A percentile compares a stretch with the other conserved stretches of the same genome.
These are phyloP conservation scores for Hemiprocne comata DNA, from an alignment of 2,113 vertebrate species.

Conservation along the genomic window DNA sequence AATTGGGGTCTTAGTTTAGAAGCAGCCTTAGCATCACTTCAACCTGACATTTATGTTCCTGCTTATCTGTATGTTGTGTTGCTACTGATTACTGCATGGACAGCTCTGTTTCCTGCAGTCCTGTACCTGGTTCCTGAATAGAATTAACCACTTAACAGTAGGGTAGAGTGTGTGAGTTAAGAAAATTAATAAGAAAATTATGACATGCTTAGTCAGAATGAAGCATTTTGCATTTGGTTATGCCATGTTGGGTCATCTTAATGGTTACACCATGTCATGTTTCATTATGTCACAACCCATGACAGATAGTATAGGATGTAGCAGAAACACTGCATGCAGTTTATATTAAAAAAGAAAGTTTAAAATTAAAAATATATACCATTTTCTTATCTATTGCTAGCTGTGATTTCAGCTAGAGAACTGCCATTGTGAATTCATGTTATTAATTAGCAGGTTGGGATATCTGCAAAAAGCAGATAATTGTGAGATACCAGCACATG, in stretches of 20 bases:
- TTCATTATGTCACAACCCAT: slow-evolving; percentile 34
- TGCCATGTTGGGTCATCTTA: not conserved
- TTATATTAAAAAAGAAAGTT: not conserved
- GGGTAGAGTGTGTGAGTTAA: not conserved
- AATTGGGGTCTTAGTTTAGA: not conserved
- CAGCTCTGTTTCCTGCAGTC: not conserved
- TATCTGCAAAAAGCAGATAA: slow-evolving; percentile 63
- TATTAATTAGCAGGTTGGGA: slow-evolving; percentile 51
- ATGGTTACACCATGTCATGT: not conserved
- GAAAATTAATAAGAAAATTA: not conserved
- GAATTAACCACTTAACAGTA: not conserved
- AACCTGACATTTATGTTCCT: not conserved
- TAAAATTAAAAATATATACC: not conserved
- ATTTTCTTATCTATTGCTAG: slow-evolving; percentile 21
- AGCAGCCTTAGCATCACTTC: not conserved
- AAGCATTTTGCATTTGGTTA: slow-evolving; percentile 15
- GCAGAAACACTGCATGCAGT: not conserved
- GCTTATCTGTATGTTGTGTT: not conserved
- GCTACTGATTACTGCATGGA: not conserved
- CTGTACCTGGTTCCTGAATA: not conserved
- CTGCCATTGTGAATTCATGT: not conserved
- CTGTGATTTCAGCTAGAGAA: not conserved
- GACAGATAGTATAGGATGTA: not conserved
- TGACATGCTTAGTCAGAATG: slow-evolving; percentile 22
- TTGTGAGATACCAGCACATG: slow-evolving; percentile 26